phyloP scores from a whole-genome alignment of 2,888 invertebrate species.

The Plagodis pulveraria region DNA sequence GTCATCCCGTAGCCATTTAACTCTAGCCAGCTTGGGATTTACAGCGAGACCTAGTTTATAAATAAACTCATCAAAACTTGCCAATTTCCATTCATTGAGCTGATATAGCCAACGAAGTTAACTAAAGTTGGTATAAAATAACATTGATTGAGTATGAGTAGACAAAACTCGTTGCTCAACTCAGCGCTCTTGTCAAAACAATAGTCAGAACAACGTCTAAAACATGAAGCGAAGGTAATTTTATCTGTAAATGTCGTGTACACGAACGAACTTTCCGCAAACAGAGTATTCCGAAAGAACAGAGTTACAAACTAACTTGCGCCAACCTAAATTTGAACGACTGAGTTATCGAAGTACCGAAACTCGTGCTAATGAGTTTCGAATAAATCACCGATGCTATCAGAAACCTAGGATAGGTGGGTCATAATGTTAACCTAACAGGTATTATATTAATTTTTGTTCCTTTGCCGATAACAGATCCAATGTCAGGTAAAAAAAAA shows the following conservation, averaged over 20 bases:
- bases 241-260: conserved; percentile 45
- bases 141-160: conserved; percentile 25
- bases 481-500: no score
- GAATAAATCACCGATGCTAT: conserved; percentile 29
- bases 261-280: conserved; percentile 46
- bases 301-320: conserved; percentile 26
- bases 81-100: no score
- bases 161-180: conserved; percentile 20
- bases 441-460: no score
- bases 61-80: no score
- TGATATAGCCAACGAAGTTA: not conserved
- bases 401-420: conserved; percentile 14
- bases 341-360: conserved; percentile 45
- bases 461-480: no score
- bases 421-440: conserved; percentile 1
- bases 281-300: conserved; percentile 44
- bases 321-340: conserved; percentile 43
- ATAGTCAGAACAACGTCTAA: conserved; percentile 27
- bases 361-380: conserved; percentile 48
- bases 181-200: conserved; percentile 32
- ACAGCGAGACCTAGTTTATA: no score
- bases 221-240: conserved; percentile 37
- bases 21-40: no score
- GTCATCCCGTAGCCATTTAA: no score
- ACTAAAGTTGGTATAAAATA: conserved; percentile 17